These are phyloP conservation scores for Odontophorus gujanensis DNA, from an alignment of 2,113 vertebrate species.

Conservation along the genomic window DNA sequence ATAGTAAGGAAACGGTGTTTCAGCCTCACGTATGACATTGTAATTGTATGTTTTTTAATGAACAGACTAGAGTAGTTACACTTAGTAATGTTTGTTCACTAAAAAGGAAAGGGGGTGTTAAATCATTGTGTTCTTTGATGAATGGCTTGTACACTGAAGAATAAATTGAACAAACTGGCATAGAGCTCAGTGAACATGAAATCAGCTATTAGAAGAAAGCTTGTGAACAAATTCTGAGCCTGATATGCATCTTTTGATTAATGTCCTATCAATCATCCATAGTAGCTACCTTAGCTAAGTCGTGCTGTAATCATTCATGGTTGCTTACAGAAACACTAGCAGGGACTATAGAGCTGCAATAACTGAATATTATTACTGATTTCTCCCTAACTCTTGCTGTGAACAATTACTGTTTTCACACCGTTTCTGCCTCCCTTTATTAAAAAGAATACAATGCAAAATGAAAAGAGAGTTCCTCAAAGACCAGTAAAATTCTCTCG, in stretches of 20 bases:
- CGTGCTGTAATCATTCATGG: slow-evolving; percentile 85
- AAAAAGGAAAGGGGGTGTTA: slow-evolving; percentile 74
- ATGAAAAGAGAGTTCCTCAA: slow-evolving; percentile 77
- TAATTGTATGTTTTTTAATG: slow-evolving; percentile 75
- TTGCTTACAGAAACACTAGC: slow-evolving; percentile 79
- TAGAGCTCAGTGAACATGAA: slow-evolving; percentile 90
- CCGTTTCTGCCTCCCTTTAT: slow-evolving; percentile 76
- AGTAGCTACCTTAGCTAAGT: slow-evolving; percentile 85
- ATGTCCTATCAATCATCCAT: slow-evolving; percentile 89
- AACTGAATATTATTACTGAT: slow-evolving; percentile 82
- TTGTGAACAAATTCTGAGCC: slow-evolving; percentile 90
- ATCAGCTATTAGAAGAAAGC: slow-evolving; percentile 91
- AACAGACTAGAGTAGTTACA: slow-evolving; percentile 75
- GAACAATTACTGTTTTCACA: slow-evolving; percentile 81
- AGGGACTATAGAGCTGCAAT: slow-evolving; percentile 72
- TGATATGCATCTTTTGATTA: slow-evolving; percentile 97
- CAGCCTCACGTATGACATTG: slow-evolving; percentile 8
- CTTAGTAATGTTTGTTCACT: slow-evolving; percentile 77
- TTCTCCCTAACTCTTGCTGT: slow-evolving; percentile 77
- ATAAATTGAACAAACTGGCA: slow-evolving; percentile 92
- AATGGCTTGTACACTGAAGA: slow-evolving; percentile 87
- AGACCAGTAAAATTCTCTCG: slow-evolving; percentile 71
- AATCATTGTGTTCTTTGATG: slow-evolving; percentile 87
- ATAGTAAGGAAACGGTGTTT: background rate
- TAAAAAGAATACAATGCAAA: slow-evolving; percentile 76